These are phyloP conservation scores for Petrosia ficiformis DNA, from an alignment of 37 sponge, comb jelly and placozoan species.

Conservation along the genomic window DNA sequence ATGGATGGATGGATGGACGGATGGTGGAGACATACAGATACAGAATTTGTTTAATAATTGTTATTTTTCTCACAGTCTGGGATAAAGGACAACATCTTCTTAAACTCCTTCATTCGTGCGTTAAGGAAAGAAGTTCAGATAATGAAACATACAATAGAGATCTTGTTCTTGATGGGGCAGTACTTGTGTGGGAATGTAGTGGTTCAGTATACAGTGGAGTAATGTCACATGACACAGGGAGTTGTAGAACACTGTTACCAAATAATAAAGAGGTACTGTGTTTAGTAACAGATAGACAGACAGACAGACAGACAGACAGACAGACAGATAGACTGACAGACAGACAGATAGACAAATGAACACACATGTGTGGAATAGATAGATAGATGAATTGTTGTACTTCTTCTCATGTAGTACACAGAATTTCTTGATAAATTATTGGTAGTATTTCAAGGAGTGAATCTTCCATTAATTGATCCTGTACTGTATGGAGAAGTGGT, in stretches of 20 bases:
- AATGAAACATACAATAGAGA: constrained; percentile 22
- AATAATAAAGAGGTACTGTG: no score
- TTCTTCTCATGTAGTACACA: constrained; percentile 10
- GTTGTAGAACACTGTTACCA: no score
- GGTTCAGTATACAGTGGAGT: constrained; percentile 9
- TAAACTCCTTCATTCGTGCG: not conserved
- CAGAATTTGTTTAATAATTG: no score
- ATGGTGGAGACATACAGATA: no score
- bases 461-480: constrained; percentile 54
- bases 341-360: no score
- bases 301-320: no score
- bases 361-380: no score
- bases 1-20: no score
- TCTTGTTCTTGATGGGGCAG: constrained; percentile 37
- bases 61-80: no score
- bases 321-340: no score
- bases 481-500: constrained; percentile 45
- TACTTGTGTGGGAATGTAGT: constrained; percentile 44
- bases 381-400: no score
- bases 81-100: not conserved
- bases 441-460: constrained; percentile 18
- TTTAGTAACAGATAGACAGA: no score
- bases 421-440: constrained; percentile 21
- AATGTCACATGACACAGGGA: constrained; percentile 18
- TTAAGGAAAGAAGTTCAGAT: not conserved